Base-by-base conservation (phyloP, 2,113 vertebrate species). In the Cyanocitta stelleri region DNA sequence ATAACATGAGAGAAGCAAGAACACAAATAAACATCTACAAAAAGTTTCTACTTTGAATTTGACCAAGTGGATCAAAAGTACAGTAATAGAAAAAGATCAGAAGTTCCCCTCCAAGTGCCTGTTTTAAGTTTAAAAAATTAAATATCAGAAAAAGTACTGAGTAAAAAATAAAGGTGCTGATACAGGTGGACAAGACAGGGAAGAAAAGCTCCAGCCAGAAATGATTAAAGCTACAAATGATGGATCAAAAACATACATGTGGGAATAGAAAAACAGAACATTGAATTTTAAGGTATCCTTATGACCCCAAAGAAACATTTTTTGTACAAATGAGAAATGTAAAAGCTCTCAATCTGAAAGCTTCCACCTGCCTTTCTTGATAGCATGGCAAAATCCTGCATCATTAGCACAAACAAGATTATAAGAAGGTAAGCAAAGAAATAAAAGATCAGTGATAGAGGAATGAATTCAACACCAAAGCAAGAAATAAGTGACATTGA, bases 391-490 rank as follows among this genome's bases (percentile, higher is more conserved):
- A 54, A 91, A 52, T n/a, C 48, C 41, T 61, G 48, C 54, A 35
- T 23, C 5, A 0, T n/a, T 35, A 58, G 29, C 35, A 32, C 1
- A 3, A 77, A 51, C 0, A 0, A 80, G 13, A 69, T 37, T 48
- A 20, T 32, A 74, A 54, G 30, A 51, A 77, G 11, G 16, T 32
- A 63, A 76, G n/a, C 7, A 23, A 81, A 64, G 41, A 90, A 89
- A 73, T 33, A 48, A 35, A 74, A 74, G 16, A 39, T 63, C 19
- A 54, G 24, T n/a, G 86, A n/a, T 0, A 44, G 33, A 85, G 17
- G 33, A 71, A 72, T 7, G 2, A 85, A 87, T 67, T 67, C 41
- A 44, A 55, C 43, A 81, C 32, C 37, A 89, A 61, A 89, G 33
- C 21, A 69, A 81, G 33, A 93, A 66, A 27, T 19, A 58, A 63